Conservation (phyloP, 2,797 vertebrate species). For the Mus caroli region DNA sequence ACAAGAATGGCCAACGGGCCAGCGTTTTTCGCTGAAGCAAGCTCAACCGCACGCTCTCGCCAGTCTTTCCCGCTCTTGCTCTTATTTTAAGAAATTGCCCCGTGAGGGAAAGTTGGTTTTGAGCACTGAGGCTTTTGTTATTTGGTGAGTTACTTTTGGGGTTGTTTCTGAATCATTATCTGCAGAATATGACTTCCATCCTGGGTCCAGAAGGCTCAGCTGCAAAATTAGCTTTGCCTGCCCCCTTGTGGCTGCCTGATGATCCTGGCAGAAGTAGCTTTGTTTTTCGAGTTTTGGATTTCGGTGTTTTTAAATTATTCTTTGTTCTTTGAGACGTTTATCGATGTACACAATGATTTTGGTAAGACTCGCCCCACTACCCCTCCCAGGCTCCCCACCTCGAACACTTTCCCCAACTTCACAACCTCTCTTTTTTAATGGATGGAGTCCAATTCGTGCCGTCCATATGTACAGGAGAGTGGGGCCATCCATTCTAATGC, state of each 20-base stretch:
- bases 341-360: background rate
- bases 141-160: background rate
- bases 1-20: background rate
- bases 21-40: background rate
- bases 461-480: background rate
- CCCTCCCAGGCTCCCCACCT: background rate
- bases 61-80: background rate
- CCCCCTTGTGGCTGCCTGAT: conserved; percentile 2
- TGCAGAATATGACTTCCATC: background rate
- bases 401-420: background rate
- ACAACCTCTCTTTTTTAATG: background rate
- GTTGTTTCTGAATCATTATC: background rate
- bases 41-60: background rate
- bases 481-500: fast-evolving
- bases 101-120: background rate
- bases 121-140: background rate
- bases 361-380: background rate
- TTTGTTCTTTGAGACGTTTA: background rate
- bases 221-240: conserved; percentile 45
- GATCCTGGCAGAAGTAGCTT: background rate
- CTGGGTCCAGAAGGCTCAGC: background rate
- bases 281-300: background rate
- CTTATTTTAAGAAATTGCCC: conserved; percentile 8
- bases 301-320: background rate
- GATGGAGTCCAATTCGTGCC: background rate